Evolutionary conservation across 2,113 vertebrate species (phyloP).

Genomic region (Ictalurus punctatus): DNA sequence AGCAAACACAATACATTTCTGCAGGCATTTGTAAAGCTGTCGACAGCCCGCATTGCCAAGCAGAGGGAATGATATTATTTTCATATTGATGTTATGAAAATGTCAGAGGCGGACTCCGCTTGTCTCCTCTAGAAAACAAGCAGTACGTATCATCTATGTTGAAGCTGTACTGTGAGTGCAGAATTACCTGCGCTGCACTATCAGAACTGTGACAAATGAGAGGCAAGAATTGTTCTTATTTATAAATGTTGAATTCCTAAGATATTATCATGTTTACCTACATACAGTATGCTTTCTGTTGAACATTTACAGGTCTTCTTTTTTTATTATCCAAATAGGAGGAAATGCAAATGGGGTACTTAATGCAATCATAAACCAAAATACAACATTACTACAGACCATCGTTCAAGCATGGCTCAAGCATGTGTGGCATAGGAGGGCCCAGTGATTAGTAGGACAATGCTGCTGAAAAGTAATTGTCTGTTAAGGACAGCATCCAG

Average conservation of each 20-base stretch:
- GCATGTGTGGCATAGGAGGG: not conserved
- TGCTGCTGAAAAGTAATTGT: not conserved
- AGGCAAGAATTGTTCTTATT: not conserved
- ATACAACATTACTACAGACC: not conserved
- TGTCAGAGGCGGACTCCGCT: constrained; percentile 5
- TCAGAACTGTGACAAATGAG: constrained; percentile 2
- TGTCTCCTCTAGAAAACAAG: constrained; percentile 21
- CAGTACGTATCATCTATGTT: not conserved
- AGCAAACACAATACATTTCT: constrained; percentile 38
- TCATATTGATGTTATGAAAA: constrained; percentile 22
- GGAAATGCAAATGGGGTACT: not conserved
- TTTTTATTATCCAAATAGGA: not conserved
- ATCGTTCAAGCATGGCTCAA: not conserved
- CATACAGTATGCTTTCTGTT: not conserved
- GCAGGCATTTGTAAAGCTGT: constrained; percentile 37
- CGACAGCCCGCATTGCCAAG: constrained; percentile 14
- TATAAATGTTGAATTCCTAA: constrained; percentile 3
- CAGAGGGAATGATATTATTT: constrained; percentile 8
- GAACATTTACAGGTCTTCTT: not conserved
- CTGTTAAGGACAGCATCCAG: not conserved
- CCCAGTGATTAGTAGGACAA: not conserved
- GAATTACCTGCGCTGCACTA: not conserved
- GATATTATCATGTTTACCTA: not conserved
- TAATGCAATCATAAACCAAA: not conserved
- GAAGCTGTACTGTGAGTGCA: not conserved